Conservation (phyloP, 2,888 invertebrate species). For the Mycalesis mineus region DNA sequence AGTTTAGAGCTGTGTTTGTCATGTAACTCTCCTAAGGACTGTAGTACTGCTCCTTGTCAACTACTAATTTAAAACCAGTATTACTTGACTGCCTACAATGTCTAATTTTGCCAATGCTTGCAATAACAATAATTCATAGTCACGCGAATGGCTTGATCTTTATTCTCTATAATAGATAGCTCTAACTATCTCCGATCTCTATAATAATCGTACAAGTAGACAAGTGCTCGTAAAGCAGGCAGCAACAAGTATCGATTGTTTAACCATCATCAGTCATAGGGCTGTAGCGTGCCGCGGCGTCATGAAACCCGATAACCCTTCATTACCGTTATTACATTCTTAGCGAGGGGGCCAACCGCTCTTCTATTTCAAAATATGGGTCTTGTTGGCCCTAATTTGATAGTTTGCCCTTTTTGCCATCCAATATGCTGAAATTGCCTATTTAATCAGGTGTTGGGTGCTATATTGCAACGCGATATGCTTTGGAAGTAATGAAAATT, state of each 20-base stretch:
- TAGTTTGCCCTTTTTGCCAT: slow-evolving; percentile 27
- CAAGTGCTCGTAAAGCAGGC: neutral
- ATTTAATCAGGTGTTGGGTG: slow-evolving; percentile 25
- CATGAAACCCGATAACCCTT: slow-evolving; percentile 40
- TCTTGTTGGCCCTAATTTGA: slow-evolving; percentile 25
- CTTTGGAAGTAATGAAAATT: too few species aligned
- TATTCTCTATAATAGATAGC: too few species aligned
- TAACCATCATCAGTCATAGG: slow-evolving; percentile 5
- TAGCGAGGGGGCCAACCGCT: slow-evolving; percentile 22
- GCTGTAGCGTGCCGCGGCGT: slow-evolving; percentile 20
- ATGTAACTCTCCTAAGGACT: too few species aligned
- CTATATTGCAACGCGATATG: neutral
- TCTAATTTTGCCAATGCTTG: too few species aligned
- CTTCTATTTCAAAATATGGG: slow-evolving; percentile 18
- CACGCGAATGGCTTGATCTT: too few species aligned
- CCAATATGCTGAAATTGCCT: slow-evolving; percentile 25
- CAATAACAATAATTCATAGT: too few species aligned
- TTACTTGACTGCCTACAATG: too few species aligned
- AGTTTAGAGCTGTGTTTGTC: too few species aligned
- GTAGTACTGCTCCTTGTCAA: too few species aligned
- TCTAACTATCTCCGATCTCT: too few species aligned
- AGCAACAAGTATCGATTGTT: slow-evolving; percentile 11
- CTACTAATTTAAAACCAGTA: too few species aligned
- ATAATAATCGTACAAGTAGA: neutral
- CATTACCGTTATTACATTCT: slow-evolving; percentile 42